Percentiles rank a stretch among this genome's conserved stretches.
phyloP scores from a whole-genome alignment of 2,797 vertebrate species.

The Trematomus bernacchii region DNA sequence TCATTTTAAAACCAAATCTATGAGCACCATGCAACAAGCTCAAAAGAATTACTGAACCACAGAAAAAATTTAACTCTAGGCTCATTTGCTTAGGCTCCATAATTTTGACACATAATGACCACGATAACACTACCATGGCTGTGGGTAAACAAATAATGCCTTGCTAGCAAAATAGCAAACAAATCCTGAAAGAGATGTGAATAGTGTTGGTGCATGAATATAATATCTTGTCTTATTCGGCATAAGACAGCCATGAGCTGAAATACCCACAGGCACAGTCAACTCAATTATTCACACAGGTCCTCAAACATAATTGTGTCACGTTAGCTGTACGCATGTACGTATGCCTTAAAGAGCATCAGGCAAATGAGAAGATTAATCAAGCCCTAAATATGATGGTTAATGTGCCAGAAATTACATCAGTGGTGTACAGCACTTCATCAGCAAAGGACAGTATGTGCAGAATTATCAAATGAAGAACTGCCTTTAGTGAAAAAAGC shows the following conservation, averaged over 20 bases:
- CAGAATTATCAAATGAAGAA: neutral
- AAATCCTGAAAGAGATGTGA: constrained; percentile 9
- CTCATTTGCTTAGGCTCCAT: constrained; percentile 6
- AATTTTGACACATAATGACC: constrained; percentile 14
- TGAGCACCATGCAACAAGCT: neutral
- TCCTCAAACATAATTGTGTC: neutral
- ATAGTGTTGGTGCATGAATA: neutral
- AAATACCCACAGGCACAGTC: neutral
- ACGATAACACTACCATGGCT: constrained; percentile 11
- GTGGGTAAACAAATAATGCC: constrained; percentile 11
- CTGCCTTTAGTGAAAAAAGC: neutral
- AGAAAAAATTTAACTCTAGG: constrained; percentile 1
- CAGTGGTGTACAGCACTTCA: neutral
- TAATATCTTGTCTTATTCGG: neutral
- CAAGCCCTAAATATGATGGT: neutral
- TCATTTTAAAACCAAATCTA: neutral
- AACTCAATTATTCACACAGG: neutral
- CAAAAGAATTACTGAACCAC: neutral
- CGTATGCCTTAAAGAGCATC: too few species aligned
- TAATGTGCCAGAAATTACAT: neutral
- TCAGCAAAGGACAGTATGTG: neutral
- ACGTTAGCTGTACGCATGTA: neutral
- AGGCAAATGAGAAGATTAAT: neutral
- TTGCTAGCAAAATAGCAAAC: constrained; percentile 31
- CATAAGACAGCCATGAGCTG: neutral